Conservation (phyloP, 2,113 vertebrate genomes). For the Piaya cayana region DNA sequence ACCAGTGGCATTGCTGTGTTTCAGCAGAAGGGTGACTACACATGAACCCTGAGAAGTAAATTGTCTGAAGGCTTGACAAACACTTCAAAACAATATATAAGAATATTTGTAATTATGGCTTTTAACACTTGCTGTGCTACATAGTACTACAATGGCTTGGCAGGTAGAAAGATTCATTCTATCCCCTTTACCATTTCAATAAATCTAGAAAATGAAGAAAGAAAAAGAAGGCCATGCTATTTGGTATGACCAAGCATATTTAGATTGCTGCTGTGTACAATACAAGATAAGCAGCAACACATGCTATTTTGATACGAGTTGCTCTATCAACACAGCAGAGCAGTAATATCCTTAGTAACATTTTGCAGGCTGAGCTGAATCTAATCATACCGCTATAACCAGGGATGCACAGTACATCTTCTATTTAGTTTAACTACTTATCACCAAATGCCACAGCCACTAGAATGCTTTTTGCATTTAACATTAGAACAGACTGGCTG, state of each 20-base stretch:
- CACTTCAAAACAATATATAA: neutral
- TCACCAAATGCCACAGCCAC: conserved; percentile 48
- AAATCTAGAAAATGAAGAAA: neutral
- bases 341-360: conserved; percentile 12
- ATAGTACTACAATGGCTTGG: neutral
- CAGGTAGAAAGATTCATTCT: neutral
- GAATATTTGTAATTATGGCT: neutral
- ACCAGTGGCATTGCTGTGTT: neutral
- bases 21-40: neutral
- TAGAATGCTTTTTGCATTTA: conserved; percentile 19
- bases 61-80: neutral
- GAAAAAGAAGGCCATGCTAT: neutral
- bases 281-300: conserved; percentile 23
- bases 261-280: neutral
- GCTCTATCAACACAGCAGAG: neutral
- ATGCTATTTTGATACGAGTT: neutral
- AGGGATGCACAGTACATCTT: conserved; percentile 32
- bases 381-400: conserved; percentile 34
- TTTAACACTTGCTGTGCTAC: neutral
- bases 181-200: neutral
- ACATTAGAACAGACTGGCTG: neutral
- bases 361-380: conserved; percentile 20
- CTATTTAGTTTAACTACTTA: conserved; percentile 61
- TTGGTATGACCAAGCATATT: neutral
- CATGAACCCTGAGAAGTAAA: neutral